Percentiles rank a stretch among this genome's conserved stretches.
Conservation (phyloP, 64 coral and sea anemone genomes). For the Hydrozoanthus tunicans region DNA sequence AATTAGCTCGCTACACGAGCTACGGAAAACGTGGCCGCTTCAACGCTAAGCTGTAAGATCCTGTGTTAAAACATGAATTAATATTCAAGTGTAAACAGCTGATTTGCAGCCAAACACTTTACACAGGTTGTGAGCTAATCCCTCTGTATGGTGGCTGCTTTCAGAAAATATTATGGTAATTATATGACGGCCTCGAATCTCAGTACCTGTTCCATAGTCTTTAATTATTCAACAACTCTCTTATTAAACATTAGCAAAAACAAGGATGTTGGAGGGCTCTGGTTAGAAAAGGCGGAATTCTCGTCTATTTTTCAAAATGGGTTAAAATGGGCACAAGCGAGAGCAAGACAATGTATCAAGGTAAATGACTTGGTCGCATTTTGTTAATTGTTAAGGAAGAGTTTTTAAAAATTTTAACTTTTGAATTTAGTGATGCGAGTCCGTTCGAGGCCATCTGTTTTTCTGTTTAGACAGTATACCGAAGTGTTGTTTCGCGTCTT, state of each 20-base stretch:
- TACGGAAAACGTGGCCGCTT: too few relatives aligned
- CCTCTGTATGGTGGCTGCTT: background rate
- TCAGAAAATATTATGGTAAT: constrained; percentile 56
- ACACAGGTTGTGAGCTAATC: too few relatives aligned
- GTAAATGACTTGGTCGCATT: background rate
- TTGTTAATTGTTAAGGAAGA: background rate
- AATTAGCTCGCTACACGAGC: too few relatives aligned
- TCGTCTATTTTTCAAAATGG: constrained; percentile 43
- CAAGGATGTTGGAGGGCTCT: background rate
- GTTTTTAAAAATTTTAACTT: background rate
- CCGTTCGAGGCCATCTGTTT: background rate
- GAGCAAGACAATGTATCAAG: constrained; percentile 51
- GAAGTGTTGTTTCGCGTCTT: background rate
- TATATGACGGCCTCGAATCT: background rate
- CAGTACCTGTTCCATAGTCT: constrained; percentile 30
- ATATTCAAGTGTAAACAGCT: background rate
- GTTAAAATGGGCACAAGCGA: constrained; percentile 53
- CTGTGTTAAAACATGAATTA: background rate
- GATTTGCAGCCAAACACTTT: background rate
- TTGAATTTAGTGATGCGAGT: constrained; percentile 24
- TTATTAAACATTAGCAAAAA: constrained; percentile 26
- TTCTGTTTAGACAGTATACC: background rate
- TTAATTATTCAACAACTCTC: constrained; percentile 52
- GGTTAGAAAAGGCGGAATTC: background rate
- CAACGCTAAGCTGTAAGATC: too few relatives aligned